Base-by-base conservation (phyloP, 2,888 invertebrate species). In the Rhabditophanes sp. region DNA sequence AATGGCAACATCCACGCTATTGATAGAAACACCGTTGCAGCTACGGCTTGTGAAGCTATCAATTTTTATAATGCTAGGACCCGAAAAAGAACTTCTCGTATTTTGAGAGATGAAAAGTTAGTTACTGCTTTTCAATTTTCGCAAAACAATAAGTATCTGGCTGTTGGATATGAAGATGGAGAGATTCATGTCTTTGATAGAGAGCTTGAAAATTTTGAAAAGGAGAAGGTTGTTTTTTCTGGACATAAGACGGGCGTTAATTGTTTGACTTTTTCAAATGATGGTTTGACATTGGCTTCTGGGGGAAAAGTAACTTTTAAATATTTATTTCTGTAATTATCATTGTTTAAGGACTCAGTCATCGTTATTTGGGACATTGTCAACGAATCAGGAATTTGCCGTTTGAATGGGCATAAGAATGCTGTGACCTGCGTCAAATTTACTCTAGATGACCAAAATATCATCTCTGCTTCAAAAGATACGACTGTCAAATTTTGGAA, bases 401-500 rank as follows among this genome's bases (percentile, higher is more conserved):
- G 88, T 37, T 74, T 96, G 41, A 77, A 77, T 59, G 90, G 88
- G 0, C 93, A 96, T 68, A 87, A 83, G 67, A 83, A 80, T 14
- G 75, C 76, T 0, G 74, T 96, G 12, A 93, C 88, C 0, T 79
- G 81, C 17, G 45, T 66, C 22, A 41, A 54, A 9, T 71, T 72
- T 44, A 50, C 69, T 9, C 51, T 50, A 17, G 50, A 58, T n/a
- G 59, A 54, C 36, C 54, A 66, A 39, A 55, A 68, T 22, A 49
- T 72, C 14, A 53, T 72, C 20, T 65, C 70, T 33, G 60, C 59
- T 22, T 87, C 88, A 0, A 87, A 84, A 67, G 96, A 96, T 66
- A 80, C 81, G 6, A 81, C 81, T 65, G 76, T 96, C 1, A 93
- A 90, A 67, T 84, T 96, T 66, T 96, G 93, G 93, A 84, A 93